Evolutionary conservation across 2,113 vertebrate species (phyloP), one percentile per base, ranked within the genome.

Genomic region (Brachionichthys hirsutus): DNA sequence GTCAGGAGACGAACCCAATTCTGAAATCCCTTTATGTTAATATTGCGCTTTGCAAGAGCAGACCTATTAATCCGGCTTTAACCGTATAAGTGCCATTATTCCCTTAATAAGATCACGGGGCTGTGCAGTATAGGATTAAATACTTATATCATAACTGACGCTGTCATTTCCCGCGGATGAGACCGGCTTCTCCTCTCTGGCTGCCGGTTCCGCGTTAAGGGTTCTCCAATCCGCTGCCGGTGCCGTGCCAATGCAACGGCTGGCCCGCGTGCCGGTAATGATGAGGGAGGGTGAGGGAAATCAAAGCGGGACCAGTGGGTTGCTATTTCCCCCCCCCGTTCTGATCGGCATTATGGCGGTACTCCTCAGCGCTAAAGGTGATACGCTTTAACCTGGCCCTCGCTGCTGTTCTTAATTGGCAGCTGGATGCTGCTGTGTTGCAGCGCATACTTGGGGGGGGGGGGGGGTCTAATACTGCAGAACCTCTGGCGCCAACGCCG

Each of bases 51-150:
- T 90, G 86, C 80, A 75, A 79, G 85, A 82, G 75, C 81, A 88
- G 87, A 77, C 87, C 89, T 88, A 92, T 92, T 92, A 91, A 92
- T 91, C 90, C 89, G 86, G 89, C 88, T 90, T 89, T 90, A 91
- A 87, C 88, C 78, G 85, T 81, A 85, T 91, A 90, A 91, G 78
- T 90, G 87, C 84, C 84, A 91, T 92, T 92, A 92, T 92, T 89
- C 87, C 88, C 87, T 86, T 92, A 92, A 92, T 92, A 91, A 90
- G 90, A 92, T 92, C 90, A 91, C 79, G 77, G 90, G 90, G 85
- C 86, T 91, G 87, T 87, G 89, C 88, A 83, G 86, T 90, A 91
- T 86, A 75, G 90, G 91, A 92, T 92, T 92, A 91, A 91, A 90
- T 87, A 87, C 90, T 92, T 90, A 90, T 86, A 92, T 89, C 88